Evolutionary conservation across 2,113 vertebrate genomes (phyloP).

Genomic region (Clarias gariepinus): DNA sequence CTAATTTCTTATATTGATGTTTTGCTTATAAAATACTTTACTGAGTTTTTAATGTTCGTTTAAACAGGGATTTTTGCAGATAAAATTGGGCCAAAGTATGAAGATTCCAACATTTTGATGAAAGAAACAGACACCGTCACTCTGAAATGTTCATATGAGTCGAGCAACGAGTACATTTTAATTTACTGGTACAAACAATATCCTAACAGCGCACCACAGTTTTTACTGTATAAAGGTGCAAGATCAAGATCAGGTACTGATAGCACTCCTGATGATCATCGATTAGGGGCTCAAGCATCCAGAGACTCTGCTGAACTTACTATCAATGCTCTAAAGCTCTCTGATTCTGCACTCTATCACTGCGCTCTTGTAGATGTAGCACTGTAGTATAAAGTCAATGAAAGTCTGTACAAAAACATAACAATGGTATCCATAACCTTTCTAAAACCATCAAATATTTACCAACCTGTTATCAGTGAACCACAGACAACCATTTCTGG

Average conservation of each 20-base stretch:
- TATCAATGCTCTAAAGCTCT: neutral
- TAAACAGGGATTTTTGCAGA: neutral
- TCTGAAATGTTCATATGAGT: neutral
- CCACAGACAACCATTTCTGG: no score
- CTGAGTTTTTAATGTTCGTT: neutral
- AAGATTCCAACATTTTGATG: neutral
- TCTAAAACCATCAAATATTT: no score
- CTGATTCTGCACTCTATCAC: constrained; percentile 41
- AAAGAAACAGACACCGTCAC: neutral
- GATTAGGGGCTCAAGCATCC: neutral
- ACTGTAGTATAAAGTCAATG: neutral
- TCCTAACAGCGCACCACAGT: neutral
- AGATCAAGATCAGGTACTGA: neutral
- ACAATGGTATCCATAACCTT: no score
- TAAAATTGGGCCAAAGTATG: neutral
- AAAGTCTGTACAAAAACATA: no score
- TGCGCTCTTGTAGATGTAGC: constrained; percentile 6
- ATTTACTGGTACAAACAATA: neutral
- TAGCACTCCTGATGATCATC: neutral
- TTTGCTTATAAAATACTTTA: no score
- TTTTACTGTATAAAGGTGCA: neutral
- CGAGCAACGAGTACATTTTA: neutral
- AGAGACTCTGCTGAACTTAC: neutral
- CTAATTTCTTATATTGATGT: no score
- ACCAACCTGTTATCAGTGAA: no score